These are phyloP conservation scores for Perodicticus potto DNA, from an alignment of 2,797 vertebrate species.

Conservation along the genomic window DNA sequence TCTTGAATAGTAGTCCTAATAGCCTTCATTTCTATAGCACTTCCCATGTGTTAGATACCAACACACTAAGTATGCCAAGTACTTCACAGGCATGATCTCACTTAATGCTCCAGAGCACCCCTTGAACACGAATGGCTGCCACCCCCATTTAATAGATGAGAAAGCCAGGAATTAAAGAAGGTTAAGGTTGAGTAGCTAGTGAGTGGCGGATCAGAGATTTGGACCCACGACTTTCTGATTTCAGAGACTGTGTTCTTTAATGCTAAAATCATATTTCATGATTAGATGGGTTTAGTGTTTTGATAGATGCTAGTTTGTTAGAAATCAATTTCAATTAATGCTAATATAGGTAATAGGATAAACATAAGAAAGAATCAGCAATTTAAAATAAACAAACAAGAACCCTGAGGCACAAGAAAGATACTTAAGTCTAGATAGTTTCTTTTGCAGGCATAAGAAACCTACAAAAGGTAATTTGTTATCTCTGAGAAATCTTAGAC, in stretches of 20 bases:
- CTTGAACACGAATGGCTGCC: neutral
- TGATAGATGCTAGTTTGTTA: neutral
- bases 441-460: neutral
- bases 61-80: too few relatives aligned
- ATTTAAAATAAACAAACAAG: neutral
- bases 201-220: neutral
- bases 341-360: neutral
- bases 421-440: neutral
- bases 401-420: neutral
- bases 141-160: neutral
- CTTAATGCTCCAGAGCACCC: neutral
- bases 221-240: neutral
- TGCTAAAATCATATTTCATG: neutral
- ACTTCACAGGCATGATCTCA: neutral
- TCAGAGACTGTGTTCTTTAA: neutral
- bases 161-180: neutral
- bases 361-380: neutral
- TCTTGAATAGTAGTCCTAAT: neutral
- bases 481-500: neutral
- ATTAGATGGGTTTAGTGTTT: neutral
- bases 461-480: neutral
- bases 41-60: neutral
- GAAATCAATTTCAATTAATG: neutral
- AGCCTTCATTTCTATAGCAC: neutral
- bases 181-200: neutral